phyloP scores from a whole-genome alignment of 2,797 vertebrate genomes.

The Danio choprae region DNA sequence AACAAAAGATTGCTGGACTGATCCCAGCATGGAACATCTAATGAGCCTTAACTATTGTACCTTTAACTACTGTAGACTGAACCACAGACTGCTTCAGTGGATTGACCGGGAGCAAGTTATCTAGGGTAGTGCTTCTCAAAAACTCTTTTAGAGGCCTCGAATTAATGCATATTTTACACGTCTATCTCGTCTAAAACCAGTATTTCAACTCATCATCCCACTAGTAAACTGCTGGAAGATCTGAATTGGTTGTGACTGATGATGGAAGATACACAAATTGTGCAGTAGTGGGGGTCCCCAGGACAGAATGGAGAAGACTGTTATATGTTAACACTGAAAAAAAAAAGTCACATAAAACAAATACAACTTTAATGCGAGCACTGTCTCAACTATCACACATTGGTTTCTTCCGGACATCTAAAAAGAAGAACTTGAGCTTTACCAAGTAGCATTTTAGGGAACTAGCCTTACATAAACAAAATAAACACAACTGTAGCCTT shows the following conservation, averaged over 20 bases:
- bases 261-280: too few relatives aligned
- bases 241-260: too few relatives aligned
- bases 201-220: too few relatives aligned
- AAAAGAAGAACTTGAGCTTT: constrained; percentile 8
- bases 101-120: background rate
- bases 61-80: background rate
- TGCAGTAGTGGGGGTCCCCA: too few relatives aligned
- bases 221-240: too few relatives aligned
- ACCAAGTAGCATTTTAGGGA: background rate
- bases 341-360: background rate
- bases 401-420: background rate
- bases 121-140: too few relatives aligned
- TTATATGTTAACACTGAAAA: background rate
- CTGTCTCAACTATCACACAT: background rate
- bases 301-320: too few relatives aligned
- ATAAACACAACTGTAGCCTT: background rate
- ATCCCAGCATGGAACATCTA: background rate
- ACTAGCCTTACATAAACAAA: background rate
- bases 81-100: background rate
- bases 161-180: too few relatives aligned
- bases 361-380: background rate
- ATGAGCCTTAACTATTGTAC: background rate
- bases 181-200: too few relatives aligned
- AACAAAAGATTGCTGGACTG: background rate
- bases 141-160: too few relatives aligned